Base-by-base conservation (phyloP, 1,140 invertebrate species). In the Drosophila ananassae region DNA sequence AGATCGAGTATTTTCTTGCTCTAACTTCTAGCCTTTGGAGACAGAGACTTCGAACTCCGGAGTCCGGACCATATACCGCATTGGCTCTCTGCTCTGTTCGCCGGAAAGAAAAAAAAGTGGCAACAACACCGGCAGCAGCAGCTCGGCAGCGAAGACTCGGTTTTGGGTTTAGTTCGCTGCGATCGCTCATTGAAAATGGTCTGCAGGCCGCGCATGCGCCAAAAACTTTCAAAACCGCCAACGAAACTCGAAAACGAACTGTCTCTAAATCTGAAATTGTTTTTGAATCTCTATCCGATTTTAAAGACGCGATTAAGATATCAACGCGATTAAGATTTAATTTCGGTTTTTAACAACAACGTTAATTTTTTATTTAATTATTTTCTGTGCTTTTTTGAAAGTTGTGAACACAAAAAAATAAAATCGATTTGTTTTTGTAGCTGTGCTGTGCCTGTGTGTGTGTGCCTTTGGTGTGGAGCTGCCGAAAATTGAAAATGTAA, bases 131-230 rank as follows among this genome's bases (percentile, higher is more conserved):
- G 9, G 10, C 10, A 8, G 39, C 47, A 41, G 22, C 47, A 41
- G 22, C 60, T 39, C 58, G 69, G 55, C 74, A 54, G 64, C 44
- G 22, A 28, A 50, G 50, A 56, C 58, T 34, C 55, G 63, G 48
- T 69, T 87, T 21, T 44, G 13, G n/a, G n/a, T 44, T 44, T 79
- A 87, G 82, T 87, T 72, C 68, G 81, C 74, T 82, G 77, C 79
- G 59, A 89, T 69, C 82, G 83, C 83, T 87, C 82, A 87, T 82
- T 87, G 82, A 87, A 87, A 87, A 87, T 87, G 82, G 82, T 87
- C 79, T 89, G 60, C 79, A 79, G 69, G 82, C 79, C 67, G 82
- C 83, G 82, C 83, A 76, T 80, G 75, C 75, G 77, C 59, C 63
- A 73, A 28, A 28, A 28, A 79, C 62, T 56, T 52, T 37, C 10